Conservation (phyloP, 2,113 vertebrate species). For the Gulo gulo region DNA sequence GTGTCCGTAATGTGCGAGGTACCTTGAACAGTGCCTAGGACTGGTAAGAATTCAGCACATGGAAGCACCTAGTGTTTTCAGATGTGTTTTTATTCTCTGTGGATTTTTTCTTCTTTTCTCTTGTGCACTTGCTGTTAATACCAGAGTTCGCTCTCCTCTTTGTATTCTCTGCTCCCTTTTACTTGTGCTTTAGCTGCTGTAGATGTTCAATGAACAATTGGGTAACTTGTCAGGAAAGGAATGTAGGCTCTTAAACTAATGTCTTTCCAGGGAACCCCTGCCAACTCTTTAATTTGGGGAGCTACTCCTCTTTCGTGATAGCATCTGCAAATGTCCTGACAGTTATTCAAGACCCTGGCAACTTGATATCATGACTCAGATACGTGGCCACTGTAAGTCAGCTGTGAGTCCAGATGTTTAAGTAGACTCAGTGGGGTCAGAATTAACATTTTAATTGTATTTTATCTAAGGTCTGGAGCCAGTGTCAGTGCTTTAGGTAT, state of each 20-base stretch:
- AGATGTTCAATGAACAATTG: conserved; percentile 6
- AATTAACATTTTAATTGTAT: conserved; percentile 64
- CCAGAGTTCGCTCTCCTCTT: not conserved
- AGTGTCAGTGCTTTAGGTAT: conserved; percentile 38
- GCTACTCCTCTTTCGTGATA: not conserved
- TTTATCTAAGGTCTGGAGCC: conserved; percentile 54
- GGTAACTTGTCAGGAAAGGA: conserved; percentile 25
- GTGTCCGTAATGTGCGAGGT: not conserved
- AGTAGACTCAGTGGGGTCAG: not conserved
- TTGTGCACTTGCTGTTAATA: not conserved
- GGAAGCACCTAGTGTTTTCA: not conserved
- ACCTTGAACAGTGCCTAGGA: not conserved
- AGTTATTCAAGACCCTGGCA: not conserved
- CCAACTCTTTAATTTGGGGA: conserved; percentile 1
- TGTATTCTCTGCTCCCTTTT: not conserved
- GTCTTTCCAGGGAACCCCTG: not conserved
- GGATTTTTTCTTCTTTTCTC: not conserved
- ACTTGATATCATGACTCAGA: conserved; percentile 17
- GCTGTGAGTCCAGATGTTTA: conserved; percentile 28
- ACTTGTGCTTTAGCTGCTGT: not conserved
- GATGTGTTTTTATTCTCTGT: not conserved
- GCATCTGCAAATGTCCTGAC: not conserved
- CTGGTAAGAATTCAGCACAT: not conserved
- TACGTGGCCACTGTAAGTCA: conserved; percentile 19
- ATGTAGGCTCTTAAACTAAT: conserved; percentile 21